Evolutionary conservation across 2,113 vertebrate genomes (phyloP).

Genomic region (Marmota flaviventris): DNA sequence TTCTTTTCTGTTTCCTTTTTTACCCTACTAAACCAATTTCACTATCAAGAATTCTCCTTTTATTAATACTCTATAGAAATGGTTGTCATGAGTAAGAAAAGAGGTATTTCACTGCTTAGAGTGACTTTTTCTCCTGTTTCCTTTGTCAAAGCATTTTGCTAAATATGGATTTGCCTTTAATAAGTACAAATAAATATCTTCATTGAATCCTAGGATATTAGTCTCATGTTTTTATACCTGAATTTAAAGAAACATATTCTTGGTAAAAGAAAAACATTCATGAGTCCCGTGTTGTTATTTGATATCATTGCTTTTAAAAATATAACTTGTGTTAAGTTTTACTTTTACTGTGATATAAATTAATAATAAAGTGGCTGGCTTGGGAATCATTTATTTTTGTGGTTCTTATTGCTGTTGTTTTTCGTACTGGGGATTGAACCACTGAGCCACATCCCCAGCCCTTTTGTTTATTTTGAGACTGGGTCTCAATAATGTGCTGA

Average conservation of each 20-base stretch:
- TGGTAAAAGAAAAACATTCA: conserved; percentile 40
- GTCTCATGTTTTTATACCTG: background rate
- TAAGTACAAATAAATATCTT: background rate
- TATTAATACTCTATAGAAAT: conserved; percentile 30
- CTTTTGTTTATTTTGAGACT: too few relatives aligned
- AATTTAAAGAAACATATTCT: conserved; percentile 25
- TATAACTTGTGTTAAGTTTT: conserved; percentile 17
- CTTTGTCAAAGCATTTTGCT: conserved; percentile 30
- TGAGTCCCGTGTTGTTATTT: background rate
- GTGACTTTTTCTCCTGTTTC: background rate
- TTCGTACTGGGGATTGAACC: too few relatives aligned
- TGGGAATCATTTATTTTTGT: background rate
- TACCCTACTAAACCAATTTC: background rate
- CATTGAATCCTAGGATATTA: background rate
- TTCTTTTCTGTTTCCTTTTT: conserved; percentile 33
- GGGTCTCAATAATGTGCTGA: too few relatives aligned
- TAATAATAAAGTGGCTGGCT: background rate
- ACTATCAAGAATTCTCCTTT: background rate
- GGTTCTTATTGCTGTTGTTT: too few relatives aligned
- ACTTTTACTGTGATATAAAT: background rate
- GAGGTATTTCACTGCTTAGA: conserved; percentile 28
- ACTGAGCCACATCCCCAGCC: too few relatives aligned
- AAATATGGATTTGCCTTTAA: background rate
- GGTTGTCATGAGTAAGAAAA: conserved; percentile 42
- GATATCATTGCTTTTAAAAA: conserved; percentile 27